Evolutionary conservation across 2,888 invertebrate species (phyloP).

Genomic region (Platerodrilus igneus): DNA sequence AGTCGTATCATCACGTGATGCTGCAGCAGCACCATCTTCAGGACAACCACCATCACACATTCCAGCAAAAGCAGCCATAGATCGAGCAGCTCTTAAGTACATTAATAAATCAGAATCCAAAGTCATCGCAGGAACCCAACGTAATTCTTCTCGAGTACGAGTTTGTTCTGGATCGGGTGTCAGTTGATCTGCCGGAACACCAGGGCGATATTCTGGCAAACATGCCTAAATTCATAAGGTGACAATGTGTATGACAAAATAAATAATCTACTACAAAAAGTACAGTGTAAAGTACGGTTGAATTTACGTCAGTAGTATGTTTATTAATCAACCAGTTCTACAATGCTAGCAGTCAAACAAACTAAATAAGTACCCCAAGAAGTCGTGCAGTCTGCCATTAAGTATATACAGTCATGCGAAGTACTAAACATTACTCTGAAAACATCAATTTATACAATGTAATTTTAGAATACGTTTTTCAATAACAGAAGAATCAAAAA

Average conservation of each 20-base stretch:
- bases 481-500: too few relatives aligned
- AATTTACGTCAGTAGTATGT: constrained; percentile 34
- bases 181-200: constrained; percentile 50
- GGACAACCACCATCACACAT: constrained; percentile 98
- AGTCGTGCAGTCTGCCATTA: constrained; percentile 32
- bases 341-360: constrained; percentile 25
- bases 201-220: constrained; percentile 50
- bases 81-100: constrained; percentile 94
- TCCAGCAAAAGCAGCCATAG: constrained; percentile 96
- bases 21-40: constrained; percentile 95
- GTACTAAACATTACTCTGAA: constrained; percentile 4
- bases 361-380: constrained; percentile 20
- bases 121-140: constrained; percentile 92
- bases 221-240: constrained; percentile 41
- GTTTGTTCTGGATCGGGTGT: constrained; percentile 56
- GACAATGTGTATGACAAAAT: constrained; percentile 2
- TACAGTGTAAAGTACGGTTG: background rate
- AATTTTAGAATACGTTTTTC: too few relatives aligned
- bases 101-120: constrained; percentile 93
- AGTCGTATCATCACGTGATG: constrained; percentile 94
- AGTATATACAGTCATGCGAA: constrained; percentile 22
- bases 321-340: constrained; percentile 26
- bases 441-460: too few relatives aligned
- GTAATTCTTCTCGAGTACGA: constrained; percentile 72
- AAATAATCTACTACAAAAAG: background rate